Percentiles rank a stretch among this genome's conserved stretches.
phyloP scores from a whole-genome alignment of 2,888 invertebrate genomes.

The Dexiosoma caninum region DNA sequence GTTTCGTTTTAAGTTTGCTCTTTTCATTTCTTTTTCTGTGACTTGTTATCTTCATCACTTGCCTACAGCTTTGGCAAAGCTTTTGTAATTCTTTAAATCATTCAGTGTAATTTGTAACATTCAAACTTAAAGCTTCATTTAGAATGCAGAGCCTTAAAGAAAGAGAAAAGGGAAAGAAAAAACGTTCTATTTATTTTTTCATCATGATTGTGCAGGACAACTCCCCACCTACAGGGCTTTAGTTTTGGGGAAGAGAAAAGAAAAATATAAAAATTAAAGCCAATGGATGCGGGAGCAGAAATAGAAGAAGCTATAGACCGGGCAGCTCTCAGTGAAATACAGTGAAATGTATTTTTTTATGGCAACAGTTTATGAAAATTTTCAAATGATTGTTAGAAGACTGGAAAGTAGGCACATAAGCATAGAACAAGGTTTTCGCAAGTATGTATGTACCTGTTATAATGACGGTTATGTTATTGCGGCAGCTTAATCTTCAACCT shows the following conservation, averaged over 20 bases:
- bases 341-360: too few species aligned
- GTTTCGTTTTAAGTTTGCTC: neutral
- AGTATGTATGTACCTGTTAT: too few species aligned
- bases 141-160: neutral
- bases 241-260: neutral
- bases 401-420: too few species aligned
- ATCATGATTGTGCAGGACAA: conserved; percentile 38
- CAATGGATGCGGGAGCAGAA: conserved; percentile 13
- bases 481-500: too few species aligned
- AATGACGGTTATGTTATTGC: too few species aligned
- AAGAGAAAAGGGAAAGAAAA: too few species aligned
- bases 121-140: conserved; percentile 53
- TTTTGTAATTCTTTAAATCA: conserved; percentile 49
- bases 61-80: conserved; percentile 54
- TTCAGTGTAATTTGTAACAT: conserved; percentile 38
- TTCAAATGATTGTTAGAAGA: too few species aligned
- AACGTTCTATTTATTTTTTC: conserved; percentile 20
- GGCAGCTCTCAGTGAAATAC: too few species aligned
- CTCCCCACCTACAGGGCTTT: conserved; percentile 34
- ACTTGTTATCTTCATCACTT: conserved; percentile 62
- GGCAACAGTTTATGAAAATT: too few species aligned
- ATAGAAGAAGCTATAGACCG: conserved; percentile 38
- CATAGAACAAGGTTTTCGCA: too few species aligned
- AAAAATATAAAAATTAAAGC: neutral
- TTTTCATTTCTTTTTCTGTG: neutral